Evolutionary conservation across 2,888 invertebrate species (phyloP).

Genomic region (Chrysopilus asiliformis): DNA sequence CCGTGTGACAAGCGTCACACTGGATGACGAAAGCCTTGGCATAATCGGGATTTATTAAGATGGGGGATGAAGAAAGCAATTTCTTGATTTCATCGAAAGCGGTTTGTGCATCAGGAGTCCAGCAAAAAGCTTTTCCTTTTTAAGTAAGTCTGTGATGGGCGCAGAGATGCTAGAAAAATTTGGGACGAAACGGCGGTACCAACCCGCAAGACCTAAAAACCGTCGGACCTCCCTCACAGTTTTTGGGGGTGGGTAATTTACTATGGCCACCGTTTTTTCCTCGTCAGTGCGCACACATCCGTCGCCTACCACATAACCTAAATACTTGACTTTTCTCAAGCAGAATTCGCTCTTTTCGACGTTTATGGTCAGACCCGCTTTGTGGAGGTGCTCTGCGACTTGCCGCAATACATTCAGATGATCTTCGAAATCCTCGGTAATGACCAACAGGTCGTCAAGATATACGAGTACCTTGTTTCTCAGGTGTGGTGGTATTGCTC

Average conservation of each 20-base stretch:
- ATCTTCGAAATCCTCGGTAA: neutral
- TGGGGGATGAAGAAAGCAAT: constrained; percentile 6
- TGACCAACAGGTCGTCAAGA: constrained; percentile 2
- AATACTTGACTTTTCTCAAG: neutral
- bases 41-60: constrained; percentile 12
- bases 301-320: constrained; percentile 13
- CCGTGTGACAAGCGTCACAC: constrained; percentile 12
- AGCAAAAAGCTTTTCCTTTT: constrained; percentile 4
- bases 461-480: neutral
- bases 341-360: neutral
- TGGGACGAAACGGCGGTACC: constrained; percentile 13
- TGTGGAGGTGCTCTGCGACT: neutral
- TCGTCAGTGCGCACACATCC: constrained; percentile 12
- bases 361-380: neutral
- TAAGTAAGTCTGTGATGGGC: constrained; percentile 12
- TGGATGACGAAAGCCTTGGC: constrained; percentile 10
- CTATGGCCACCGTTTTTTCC: constrained; percentile 9
- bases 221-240: constrained; percentile 10
- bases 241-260: constrained; percentile 9
- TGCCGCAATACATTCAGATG: neutral
- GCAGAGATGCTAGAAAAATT: constrained; percentile 12
- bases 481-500: neutral
- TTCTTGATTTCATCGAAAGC: constrained; percentile 9
- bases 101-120: neutral
- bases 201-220: constrained; percentile 16